phyloP scores from a whole-genome alignment of 2,113 vertebrate genomes.

The Campylomormyrus tamandua region DNA sequence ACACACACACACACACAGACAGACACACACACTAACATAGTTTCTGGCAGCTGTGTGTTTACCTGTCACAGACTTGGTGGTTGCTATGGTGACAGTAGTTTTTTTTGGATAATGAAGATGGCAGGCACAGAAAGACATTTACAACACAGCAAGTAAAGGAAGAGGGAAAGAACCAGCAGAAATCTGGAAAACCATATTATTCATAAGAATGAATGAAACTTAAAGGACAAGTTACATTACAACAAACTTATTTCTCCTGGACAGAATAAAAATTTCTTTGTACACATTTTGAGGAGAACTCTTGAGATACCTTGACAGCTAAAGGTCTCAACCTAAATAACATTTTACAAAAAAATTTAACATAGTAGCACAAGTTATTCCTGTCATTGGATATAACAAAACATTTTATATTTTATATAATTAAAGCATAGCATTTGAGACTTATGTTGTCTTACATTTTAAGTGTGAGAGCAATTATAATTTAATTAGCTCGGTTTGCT shows the following conservation, averaged over 20 bases:
- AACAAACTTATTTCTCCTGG: neutral
- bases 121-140: conserved; percentile 22
- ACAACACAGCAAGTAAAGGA: conserved; percentile 24
- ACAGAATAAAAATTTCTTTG: neutral
- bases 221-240: neutral
- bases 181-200: neutral
- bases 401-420: neutral
- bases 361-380: neutral
- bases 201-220: neutral
- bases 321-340: neutral
- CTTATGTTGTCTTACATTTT: neutral
- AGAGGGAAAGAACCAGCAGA: neutral
- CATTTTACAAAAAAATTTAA: neutral
- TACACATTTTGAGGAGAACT: neutral
- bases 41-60: neutral
- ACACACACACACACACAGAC: neutral
- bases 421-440: neutral
- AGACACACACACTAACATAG: neutral
- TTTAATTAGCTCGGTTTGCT: neutral
- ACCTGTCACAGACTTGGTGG: conserved; percentile 8
- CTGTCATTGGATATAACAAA: neutral
- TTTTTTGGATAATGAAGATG: conserved; percentile 6
- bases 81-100: conserved; percentile 12
- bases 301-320: neutral
- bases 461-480: neutral